Base-by-base conservation (phyloP, 2,797 vertebrate species). In the Takifugu ocellatus region DNA sequence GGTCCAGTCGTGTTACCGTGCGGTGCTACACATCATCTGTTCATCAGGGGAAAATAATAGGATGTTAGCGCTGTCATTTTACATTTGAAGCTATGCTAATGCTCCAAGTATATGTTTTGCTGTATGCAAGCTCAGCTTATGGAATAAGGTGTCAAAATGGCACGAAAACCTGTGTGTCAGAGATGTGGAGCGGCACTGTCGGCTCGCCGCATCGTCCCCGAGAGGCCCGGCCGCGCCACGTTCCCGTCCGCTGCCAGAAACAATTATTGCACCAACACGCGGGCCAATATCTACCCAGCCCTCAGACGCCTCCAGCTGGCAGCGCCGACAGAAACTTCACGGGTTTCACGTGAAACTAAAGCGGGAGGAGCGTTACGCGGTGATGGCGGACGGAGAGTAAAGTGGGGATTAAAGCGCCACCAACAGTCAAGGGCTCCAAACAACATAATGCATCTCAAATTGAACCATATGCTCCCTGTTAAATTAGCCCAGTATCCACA, bases 391-490 rank as follows among this genome's bases (percentile, higher is more conserved):
- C 3, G 39, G 12, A 26, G 27, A 27, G 49, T n/a, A 24, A 58
- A 27, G 39, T n/a, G 4, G 11, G 21, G 49, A 51, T 56, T 36
- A 51, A 51, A 51, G 26, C 6, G 11, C 5, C 4, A 61, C 25
- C 21, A 50, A 12, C n/a, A 5, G 61, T 57, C 43, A 52, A 49
- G 6, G 5, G 26, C 51, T 42, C 56, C 4, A 3, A 25, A 63
- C 5, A 25, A 25, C 59, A 25, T 10, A 54, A 36, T 6, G 25
- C 29, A 16, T 56, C 15, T 63, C 44, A 68, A 51, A 59, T 44
- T 0, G n/a, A 36, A 56, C 59, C 57, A 45, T 49, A 58, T 54
- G 59, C 45, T 62, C 50, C 25, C 21, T 46, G 14, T n/a, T 45
- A 33, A 44, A 53, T 49, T 42, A 53, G 36, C 45, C 51, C 24